A percentile compares a stretch with the other conserved stretches of the same genome.
Conservation (phyloP, 2,113 vertebrate genomes). For the Indri indri region DNA sequence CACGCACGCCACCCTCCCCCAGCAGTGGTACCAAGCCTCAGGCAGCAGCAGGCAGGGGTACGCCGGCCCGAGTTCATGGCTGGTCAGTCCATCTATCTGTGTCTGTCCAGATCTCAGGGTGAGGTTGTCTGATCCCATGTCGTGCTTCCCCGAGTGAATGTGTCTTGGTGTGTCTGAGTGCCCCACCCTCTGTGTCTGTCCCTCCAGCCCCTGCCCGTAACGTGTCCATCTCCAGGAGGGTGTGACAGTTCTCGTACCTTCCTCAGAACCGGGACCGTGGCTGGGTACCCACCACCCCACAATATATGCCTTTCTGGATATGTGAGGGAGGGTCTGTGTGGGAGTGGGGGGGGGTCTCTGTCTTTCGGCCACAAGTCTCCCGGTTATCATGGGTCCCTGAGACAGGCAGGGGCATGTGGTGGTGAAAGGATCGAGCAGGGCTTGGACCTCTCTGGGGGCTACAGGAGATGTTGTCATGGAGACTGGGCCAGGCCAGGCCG, state of each 20-base stretch:
- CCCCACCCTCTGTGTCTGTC: slow-evolving; percentile 53
- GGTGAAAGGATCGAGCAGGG: neutral
- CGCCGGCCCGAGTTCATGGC: slow-evolving; percentile 23
- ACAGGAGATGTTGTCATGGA: slow-evolving; percentile 26
- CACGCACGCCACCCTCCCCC: slow-evolving; percentile 58
- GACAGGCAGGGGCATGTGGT: slow-evolving; percentile 18
- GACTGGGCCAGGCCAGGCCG: neutral
- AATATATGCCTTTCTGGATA: slow-evolving; percentile 1
- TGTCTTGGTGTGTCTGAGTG: slow-evolving; percentile 41
- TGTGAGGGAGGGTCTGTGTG: slow-evolving; percentile 55
- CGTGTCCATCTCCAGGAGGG: slow-evolving; percentile 51
- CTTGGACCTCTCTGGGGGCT: slow-evolving; percentile 4
- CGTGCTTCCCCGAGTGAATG: neutral
- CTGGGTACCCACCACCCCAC: neutral
- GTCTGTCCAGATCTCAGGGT: slow-evolving; percentile 64
- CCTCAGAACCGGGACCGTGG: slow-evolving; percentile 30
- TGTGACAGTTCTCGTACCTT: slow-evolving; percentile 27
- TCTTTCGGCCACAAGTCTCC: slow-evolving; percentile 6
- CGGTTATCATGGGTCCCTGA: neutral
- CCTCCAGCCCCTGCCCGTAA: neutral
- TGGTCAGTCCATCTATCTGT: slow-evolving; percentile 31
- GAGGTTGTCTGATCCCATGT: slow-evolving; percentile 56
- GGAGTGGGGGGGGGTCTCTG: neutral
- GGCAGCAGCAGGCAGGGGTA: slow-evolving; percentile 65
- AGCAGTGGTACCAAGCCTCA: slow-evolving; percentile 50